A percentile compares a stretch with the other conserved stretches of the same genome.
Evolutionary conservation across 1,140 invertebrate species (phyloP).

Genomic region (Aphaenogaster rudis): DNA sequence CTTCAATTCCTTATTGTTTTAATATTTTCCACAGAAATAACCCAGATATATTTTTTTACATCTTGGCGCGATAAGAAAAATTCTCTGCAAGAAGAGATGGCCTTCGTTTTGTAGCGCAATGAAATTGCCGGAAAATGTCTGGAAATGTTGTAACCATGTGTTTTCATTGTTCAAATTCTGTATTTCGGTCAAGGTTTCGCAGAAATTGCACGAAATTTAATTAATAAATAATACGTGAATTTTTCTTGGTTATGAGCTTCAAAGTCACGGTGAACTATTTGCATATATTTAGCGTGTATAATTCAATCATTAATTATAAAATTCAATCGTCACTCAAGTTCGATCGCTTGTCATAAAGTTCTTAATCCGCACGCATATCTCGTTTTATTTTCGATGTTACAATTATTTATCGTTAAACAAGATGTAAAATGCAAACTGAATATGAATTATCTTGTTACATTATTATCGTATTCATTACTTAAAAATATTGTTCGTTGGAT

Average conservation of each 20-base stretch:
- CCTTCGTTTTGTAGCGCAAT: neutral
- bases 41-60: neutral
- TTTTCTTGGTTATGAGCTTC: neutral
- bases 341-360: neutral
- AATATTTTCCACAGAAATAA: neutral
- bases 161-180: conserved; percentile 28
- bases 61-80: neutral
- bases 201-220: neutral
- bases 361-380: neutral
- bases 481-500: neutral
- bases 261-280: neutral
- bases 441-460: neutral
- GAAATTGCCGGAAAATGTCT: neutral
- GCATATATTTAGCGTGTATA: conserved; percentile 3
- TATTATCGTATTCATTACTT: neutral
- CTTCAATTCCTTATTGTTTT: neutral
- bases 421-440: conserved; percentile 16
- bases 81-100: neutral
- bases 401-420: neutral
- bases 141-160: neutral
- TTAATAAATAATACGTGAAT: conserved; percentile 5
- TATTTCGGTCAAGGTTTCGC: conserved; percentile 14
- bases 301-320: neutral
- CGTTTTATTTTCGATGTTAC: neutral
- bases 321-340: neutral